Evolutionary conservation across 1,140 invertebrate genomes (phyloP).

Genomic region (Acromyrmex echinatior): DNA sequence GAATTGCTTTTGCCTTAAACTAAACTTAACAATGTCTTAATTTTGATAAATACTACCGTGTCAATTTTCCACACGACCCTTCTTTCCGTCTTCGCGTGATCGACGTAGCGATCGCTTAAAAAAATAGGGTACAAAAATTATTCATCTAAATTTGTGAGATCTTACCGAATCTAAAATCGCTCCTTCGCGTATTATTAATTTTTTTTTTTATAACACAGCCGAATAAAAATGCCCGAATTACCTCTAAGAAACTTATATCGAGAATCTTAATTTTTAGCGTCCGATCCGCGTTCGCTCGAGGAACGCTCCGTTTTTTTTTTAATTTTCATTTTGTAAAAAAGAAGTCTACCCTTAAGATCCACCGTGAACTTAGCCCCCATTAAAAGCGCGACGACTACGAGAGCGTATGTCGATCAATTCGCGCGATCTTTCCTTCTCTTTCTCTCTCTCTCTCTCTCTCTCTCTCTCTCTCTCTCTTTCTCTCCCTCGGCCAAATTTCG

Average conservation of each 20-base stretch:
- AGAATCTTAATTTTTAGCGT: slow-evolving; percentile 58
- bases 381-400: slow-evolving; percentile 39
- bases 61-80: slow-evolving; percentile 68
- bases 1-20: slow-evolving; percentile 66
- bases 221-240: slow-evolving; percentile 85
- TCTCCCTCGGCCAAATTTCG: slow-evolving; percentile 27
- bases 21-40: slow-evolving; percentile 71
- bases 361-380: slow-evolving; percentile 65
- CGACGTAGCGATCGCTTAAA: slow-evolving; percentile 82
- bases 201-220: slow-evolving; percentile 82
- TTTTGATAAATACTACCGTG: slow-evolving; percentile 67
- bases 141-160: slow-evolving; percentile 81
- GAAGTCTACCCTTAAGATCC: slow-evolving; percentile 63
- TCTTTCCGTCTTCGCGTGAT: slow-evolving; percentile 69
- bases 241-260: slow-evolving; percentile 59
- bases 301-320: slow-evolving; percentile 29
- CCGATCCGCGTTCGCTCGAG: slow-evolving; percentile 42
- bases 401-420: slow-evolving; percentile 28
- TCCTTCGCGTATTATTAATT: slow-evolving; percentile 47
- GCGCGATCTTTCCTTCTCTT: background rate
- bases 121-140: slow-evolving; percentile 87
- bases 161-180: slow-evolving; percentile 81
- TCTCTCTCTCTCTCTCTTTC: background rate
- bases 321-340: slow-evolving; percentile 51
- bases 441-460: background rate